Base-by-base conservation (phyloP, 2,797 vertebrate genomes). In the Okamejei kenojei region DNA sequence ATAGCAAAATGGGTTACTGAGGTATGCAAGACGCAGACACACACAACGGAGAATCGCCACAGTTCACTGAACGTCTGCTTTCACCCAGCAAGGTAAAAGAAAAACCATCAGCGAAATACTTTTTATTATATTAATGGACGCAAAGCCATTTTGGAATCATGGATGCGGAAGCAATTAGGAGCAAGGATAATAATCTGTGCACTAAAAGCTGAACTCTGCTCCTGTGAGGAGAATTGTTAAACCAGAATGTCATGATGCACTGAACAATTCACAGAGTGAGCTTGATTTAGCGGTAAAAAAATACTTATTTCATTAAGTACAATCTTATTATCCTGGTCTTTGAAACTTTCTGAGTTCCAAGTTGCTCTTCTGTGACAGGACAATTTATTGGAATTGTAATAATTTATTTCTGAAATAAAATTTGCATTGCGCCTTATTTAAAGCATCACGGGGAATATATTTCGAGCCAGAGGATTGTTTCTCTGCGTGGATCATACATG, bases 71-170 rank as follows among this genome's bases (percentile, higher is more conserved):
- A 81, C 71, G 65, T 9, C 54, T 93, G 86, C 93, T 94, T 29
- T 94, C 93, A 93, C 54, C 79, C 26, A 93, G 79, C 90, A 94
- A 94, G 93, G 93, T 94, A 94, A 58, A 45, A 21, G 35, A 94
- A 38, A 45, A 21, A 68, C 15, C 65, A 88, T 15, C 63, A 17
- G 32, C 35, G 45, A 13, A 23, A 15, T 29, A 65, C 1, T 17
- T 88, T 91, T 35, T 91, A 45, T 45, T 74, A 23, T 19, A 91
- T 21, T 74, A 91, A 91, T 91, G 63, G 35, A 45, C 29, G 26
- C 29, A 76, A 74, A 21, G 21, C 26, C 23, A 76, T 54, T 74
- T 76, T 76, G 35, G 38, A 74, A 26, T 54, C n/a, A 1, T 1
- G 71, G 6, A 29, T 21, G 15, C n/a, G 65, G 58, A 68, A 88